phyloP scores from a whole-genome alignment of 1,140 invertebrate genomes.

The Drosophila pandora region DNA sequence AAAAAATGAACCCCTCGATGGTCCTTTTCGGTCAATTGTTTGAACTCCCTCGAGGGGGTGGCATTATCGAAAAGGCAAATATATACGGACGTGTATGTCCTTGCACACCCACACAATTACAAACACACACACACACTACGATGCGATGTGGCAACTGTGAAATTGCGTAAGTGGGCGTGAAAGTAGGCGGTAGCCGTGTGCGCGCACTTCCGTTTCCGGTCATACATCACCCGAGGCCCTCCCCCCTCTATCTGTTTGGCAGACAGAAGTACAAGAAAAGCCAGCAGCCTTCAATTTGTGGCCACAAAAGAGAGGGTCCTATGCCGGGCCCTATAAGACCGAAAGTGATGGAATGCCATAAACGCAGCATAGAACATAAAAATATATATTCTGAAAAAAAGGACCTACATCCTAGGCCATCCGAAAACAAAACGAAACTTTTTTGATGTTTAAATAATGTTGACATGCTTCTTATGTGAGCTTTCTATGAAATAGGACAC shows the following conservation, averaged over 20 bases:
- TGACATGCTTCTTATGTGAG: constrained; percentile 60
- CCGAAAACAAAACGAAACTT: constrained; percentile 47
- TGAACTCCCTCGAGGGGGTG: constrained; percentile 26
- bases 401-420: neutral
- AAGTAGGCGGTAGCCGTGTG: constrained; percentile 50
- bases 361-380: constrained; percentile 46
- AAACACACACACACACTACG: neutral
- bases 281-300: constrained; percentile 1
- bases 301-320: neutral
- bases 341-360: constrained; percentile 26
- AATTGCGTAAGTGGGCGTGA: constrained; percentile 63
- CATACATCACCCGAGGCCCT: constrained; percentile 34
- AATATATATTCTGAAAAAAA: constrained; percentile 11
- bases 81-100: neutral
- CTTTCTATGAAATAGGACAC: constrained; percentile 36
- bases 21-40: constrained; percentile 11
- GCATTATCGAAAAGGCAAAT: constrained; percentile 35
- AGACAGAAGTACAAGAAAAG: neutral
- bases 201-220: constrained; percentile 64
- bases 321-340: neutral
- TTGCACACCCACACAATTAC: constrained; percentile 2
- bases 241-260: neutral
- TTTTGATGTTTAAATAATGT: constrained; percentile 76
- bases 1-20: constrained; percentile 36
- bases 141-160: constrained; percentile 39